These are phyloP conservation scores for Pristionchus entomophagus DNA, from an alignment of 2,888 invertebrate genomes.

Conservation along the genomic window DNA sequence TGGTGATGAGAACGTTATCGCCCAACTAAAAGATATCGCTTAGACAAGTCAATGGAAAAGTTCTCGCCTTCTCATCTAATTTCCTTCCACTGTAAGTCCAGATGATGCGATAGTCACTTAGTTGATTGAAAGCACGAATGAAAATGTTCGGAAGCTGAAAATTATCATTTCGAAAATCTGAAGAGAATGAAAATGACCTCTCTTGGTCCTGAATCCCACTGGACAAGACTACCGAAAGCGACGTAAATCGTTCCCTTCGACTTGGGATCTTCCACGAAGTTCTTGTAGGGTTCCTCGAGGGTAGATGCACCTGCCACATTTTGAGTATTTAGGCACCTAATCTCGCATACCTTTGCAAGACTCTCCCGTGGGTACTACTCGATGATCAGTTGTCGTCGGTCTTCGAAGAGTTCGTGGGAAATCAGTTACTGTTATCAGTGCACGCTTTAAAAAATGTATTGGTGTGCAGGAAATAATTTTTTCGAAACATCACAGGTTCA, in stretches of 20 bases:
- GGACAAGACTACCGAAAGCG: conserved; percentile 65
- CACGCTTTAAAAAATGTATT: background rate
- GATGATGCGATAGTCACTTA: conserved; percentile 63
- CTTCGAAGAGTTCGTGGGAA: conserved; percentile 41
- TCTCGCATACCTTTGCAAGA: background rate
- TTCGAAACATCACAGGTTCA: background rate
- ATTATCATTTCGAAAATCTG: background rate
- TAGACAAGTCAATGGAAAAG: too few species aligned
- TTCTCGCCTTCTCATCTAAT: conserved; percentile 39
- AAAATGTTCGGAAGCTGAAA: conserved; percentile 54
- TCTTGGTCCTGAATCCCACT: conserved; percentile 60
- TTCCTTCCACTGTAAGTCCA: conserved; percentile 61
- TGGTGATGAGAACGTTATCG: conserved; percentile 44
- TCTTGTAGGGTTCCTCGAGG: conserved; percentile 31
- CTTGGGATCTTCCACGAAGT: conserved; percentile 60
- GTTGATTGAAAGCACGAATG: conserved; percentile 56
- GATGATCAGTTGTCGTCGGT: conserved; percentile 19
- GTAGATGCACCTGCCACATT: background rate
- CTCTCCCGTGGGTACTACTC: conserved; percentile 40
- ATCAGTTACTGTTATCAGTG: conserved; percentile 42
- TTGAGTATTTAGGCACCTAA: background rate
- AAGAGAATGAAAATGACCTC: conserved; percentile 41
- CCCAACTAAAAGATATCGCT: conserved; percentile 53
- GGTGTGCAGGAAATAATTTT: too few species aligned
- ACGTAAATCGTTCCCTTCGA: conserved; percentile 66